phyloP scores from a whole-genome alignment of 1,140 invertebrate genomes.

The Drosophila lini region DNA sequence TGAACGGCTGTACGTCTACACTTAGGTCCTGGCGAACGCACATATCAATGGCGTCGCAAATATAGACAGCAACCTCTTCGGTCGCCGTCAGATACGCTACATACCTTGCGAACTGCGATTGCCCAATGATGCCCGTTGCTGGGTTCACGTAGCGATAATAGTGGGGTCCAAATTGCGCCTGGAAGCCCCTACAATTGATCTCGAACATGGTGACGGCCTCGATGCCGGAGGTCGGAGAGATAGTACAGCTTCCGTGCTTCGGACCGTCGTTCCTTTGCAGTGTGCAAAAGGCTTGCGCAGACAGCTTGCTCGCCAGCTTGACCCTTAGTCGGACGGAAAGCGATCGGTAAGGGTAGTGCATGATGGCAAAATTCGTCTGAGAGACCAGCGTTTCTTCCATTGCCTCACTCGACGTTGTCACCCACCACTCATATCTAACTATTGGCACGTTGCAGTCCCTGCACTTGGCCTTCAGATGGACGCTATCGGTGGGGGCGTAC shows the following conservation, averaged over 20 bases:
- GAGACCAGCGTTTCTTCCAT: not conserved
- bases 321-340: conserved; percentile 10
- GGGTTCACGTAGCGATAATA: conserved; percentile 3
- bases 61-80: not conserved
- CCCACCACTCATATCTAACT: conserved; percentile 26
- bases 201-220: conserved; percentile 16
- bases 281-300: not conserved
- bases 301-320: not conserved
- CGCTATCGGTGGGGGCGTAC: conserved; percentile 10
- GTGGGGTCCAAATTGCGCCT: conserved; percentile 7
- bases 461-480: conserved; percentile 9
- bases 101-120: not conserved
- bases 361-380: not conserved
- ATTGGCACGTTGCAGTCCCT: conserved; percentile 3
- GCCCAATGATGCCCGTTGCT: not conserved
- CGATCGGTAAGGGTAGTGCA: accelerated
- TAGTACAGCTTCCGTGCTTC: conserved; percentile 3
- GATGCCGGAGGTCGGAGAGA: not conserved
- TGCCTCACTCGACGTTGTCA: not conserved
- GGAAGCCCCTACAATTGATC: conserved; percentile 8
- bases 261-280: conserved; percentile 23
- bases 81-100: not conserved
- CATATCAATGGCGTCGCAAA: conserved; percentile 34
- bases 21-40: not conserved
- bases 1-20: not conserved